Conservation (phyloP, 2,888 invertebrate genomes). For the Xestoiulus laeticollis region DNA sequence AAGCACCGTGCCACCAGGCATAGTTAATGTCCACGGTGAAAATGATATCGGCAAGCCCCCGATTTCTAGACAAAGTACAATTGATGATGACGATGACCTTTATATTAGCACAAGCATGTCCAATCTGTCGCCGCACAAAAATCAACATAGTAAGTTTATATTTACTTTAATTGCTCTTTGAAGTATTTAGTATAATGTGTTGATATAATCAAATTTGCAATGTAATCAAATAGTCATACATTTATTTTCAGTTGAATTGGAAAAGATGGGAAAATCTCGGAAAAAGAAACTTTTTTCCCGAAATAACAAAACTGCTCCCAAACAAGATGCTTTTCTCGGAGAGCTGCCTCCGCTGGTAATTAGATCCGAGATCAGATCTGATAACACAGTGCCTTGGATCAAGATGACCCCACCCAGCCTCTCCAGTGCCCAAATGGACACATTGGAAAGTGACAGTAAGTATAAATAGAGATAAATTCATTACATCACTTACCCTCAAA, state of each 20-base stretch:
- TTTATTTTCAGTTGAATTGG: conserved; percentile 5
- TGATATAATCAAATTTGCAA: neutral
- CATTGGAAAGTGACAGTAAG: conserved; percentile 35
- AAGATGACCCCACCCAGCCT: conserved; percentile 6
- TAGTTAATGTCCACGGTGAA: neutral
- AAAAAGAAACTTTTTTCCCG: conserved; percentile 49
- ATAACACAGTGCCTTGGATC: conserved; percentile 44
- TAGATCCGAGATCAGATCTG: neutral
- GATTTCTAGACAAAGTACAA: conserved; percentile 51
- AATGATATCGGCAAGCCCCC: neutral
- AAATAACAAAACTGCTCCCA: conserved; percentile 53
- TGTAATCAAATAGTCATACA: neutral
- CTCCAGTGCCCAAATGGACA: neutral
- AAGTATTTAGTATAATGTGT: neutral
- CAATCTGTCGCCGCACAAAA: neutral
- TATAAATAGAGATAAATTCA: neutral
- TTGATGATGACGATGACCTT: conserved; percentile 46
- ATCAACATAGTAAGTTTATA: neutral
- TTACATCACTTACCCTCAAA: too few species aligned
- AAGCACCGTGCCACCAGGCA: conserved; percentile 16
- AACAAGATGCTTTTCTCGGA: neutral
- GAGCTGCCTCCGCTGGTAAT: conserved; percentile 38
- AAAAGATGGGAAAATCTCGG: conserved; percentile 36
- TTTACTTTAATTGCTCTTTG: neutral
- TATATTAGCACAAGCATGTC: neutral